Base-by-base conservation (phyloP, 2,797 vertebrate genomes). In the Myripristis jacobus region DNA sequence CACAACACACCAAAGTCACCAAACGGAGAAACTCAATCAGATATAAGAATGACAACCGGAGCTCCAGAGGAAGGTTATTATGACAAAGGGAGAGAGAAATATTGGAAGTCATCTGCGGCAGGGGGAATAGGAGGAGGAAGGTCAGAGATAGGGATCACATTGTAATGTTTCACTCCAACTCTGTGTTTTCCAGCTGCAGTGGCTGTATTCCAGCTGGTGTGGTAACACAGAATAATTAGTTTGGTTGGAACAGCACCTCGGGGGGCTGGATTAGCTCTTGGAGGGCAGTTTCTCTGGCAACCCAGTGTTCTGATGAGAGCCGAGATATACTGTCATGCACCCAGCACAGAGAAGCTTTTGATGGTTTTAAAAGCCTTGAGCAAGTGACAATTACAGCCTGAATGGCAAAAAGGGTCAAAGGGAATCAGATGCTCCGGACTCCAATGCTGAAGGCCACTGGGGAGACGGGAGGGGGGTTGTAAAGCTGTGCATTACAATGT, bases 151-250 rank as follows among this genome's bases (percentile, higher is more conserved):
- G 34, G 56, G 34, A 85, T 84, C 64, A 46, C 44, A 29, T 81
- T 71, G 75, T 78, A 79, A 71, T 56, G 73, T 75, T 64, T 77
- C 65, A 54, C 58, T 79, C 75, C 70, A 58, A 62, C 83, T 64
- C 64, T 79, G 78, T 72, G 44, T 79, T 78, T 86, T 82, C 55
- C 74, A 80, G 77, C 75, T 81, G 73, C 84, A 55, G 70, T 74
- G 87, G 87, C 85, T 82, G 75, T 70, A 70, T 83, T 88, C 87
- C 90, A 90, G 88, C 81, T 87, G 84, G 70, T 87, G 80, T 78
- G 85, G 86, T 79, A 75, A 81, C 81, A 80, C 84, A 82, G 79
- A 89, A 88, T 92, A 91, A 93, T 92, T 91, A 90, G 90, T 91
- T 89, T 85, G 87, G 83, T 89, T 81, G 87, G 86, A 89, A 81